Conservation (phyloP, 2,888 invertebrate species). For the Corbicula japonica region DNA sequence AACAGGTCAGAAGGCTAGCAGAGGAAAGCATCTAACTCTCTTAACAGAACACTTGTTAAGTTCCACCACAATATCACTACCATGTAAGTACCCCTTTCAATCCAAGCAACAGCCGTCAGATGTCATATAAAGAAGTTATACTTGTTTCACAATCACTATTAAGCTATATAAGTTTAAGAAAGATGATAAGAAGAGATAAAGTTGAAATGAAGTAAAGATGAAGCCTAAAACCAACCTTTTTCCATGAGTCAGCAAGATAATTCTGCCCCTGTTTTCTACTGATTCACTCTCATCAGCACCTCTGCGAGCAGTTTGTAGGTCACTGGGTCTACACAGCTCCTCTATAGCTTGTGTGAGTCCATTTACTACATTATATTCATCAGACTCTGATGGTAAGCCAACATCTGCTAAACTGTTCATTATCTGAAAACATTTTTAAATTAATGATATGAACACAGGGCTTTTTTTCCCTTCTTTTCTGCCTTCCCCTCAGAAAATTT, state of each 20-base stretch:
- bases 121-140: no score
- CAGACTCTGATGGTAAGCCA: constrained; percentile 89
- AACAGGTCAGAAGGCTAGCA: no score
- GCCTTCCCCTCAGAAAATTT: no score
- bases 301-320: constrained; percentile 90
- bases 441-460: no score
- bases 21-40: no score
- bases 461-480: no score
- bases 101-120: no score
- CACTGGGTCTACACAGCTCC: constrained; percentile 93
- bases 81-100: no score
- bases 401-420: constrained; percentile 94
- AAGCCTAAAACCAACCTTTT: constrained; percentile 86
- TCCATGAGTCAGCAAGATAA: constrained; percentile 96
- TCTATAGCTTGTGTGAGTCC: constrained; percentile 95
- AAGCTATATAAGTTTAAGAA: no score
- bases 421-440: constrained; percentile 88
- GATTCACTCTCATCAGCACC: constrained; percentile 85
- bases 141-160: no score
- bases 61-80: no score
- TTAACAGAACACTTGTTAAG: no score
- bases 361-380: constrained; percentile 89
- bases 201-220: not conserved
- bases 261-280: constrained; percentile 91
- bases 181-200: not conserved